These are phyloP conservation scores for Gnathonemus longibarbis DNA, from an alignment of 2,113 vertebrate genomes.

Conservation along the genomic window DNA sequence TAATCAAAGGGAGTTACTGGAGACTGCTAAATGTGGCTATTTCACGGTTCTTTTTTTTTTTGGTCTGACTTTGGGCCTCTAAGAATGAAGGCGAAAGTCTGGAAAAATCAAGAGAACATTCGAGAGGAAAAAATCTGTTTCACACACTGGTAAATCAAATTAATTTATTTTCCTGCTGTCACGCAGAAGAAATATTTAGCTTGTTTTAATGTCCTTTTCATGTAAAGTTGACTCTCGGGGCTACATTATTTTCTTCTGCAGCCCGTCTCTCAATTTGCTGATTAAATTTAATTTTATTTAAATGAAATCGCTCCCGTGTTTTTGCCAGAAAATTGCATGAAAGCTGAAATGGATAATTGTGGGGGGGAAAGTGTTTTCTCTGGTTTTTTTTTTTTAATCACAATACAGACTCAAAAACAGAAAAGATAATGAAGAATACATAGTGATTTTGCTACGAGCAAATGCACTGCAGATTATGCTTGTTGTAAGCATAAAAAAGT, in stretches of 20 bases:
- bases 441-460: neutral
- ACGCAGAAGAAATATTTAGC: slow-evolving; percentile 39
- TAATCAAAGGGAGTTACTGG: slow-evolving; percentile 24
- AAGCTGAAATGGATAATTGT: slow-evolving; percentile 31
- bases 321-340: slow-evolving; percentile 23
- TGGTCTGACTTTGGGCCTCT: neutral
- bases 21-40: neutral
- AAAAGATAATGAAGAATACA: neutral
- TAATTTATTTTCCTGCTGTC: slow-evolving; percentile 21
- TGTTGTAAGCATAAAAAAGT: neutral
- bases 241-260: slow-evolving; percentile 21
- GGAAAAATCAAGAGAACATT: neutral
- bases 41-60: neutral
- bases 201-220: slow-evolving; percentile 47
- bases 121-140: slow-evolving; percentile 6
- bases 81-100: neutral
- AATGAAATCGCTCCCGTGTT: slow-evolving; percentile 37
- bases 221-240: slow-evolving; percentile 43
- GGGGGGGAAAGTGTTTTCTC: slow-evolving; percentile 28
- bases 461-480: neutral
- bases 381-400: slow-evolving; percentile 31
- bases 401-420: slow-evolving; percentile 16
- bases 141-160: slow-evolving; percentile 34
- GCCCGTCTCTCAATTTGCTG: slow-evolving; percentile 17
- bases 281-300: slow-evolving; percentile 51